Conservation (phyloP, 2,888 invertebrate species). For the Choristoneura rosaceana region DNA sequence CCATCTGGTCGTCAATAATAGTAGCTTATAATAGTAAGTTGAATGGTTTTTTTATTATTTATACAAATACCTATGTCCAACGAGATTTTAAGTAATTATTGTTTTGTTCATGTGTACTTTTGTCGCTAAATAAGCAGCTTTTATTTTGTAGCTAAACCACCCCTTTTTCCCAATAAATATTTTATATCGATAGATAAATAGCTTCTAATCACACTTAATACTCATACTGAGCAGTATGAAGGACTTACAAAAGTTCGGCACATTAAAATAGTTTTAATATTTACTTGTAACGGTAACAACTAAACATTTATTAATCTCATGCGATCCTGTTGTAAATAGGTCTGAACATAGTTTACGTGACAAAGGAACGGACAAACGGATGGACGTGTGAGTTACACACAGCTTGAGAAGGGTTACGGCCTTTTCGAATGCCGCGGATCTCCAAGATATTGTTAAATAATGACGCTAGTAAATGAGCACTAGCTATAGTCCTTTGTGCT, state of each 20-base stretch:
- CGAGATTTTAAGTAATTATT: too few species aligned
- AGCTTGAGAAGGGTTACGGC: conserved; percentile 25
- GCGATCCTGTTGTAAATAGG: conserved; percentile 17
- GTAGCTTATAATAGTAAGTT: too few species aligned
- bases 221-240: neutral
- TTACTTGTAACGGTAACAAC: neutral
- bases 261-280: neutral
- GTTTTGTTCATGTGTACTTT: too few species aligned
- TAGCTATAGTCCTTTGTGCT: neutral
- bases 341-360: conserved; percentile 17
- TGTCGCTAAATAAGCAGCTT: too few species aligned
- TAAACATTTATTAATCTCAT: conserved; percentile 1
- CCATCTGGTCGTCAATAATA: too few species aligned
- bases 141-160: too few species aligned
- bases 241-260: neutral
- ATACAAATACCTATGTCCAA: too few species aligned
- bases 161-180: too few species aligned
- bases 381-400: conserved; percentile 20
- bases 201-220: neutral
- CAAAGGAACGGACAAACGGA: conserved; percentile 29
- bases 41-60: too few species aligned
- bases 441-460: conserved; percentile 3
- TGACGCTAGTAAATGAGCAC: neutral
- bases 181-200: too few species aligned
- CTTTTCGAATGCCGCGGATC: conserved; percentile 9